A percentile compares a stretch with the other conserved stretches of the same genome.
Conservation (phyloP, 2,113 vertebrate species). For the Bubalus kerabau region DNA sequence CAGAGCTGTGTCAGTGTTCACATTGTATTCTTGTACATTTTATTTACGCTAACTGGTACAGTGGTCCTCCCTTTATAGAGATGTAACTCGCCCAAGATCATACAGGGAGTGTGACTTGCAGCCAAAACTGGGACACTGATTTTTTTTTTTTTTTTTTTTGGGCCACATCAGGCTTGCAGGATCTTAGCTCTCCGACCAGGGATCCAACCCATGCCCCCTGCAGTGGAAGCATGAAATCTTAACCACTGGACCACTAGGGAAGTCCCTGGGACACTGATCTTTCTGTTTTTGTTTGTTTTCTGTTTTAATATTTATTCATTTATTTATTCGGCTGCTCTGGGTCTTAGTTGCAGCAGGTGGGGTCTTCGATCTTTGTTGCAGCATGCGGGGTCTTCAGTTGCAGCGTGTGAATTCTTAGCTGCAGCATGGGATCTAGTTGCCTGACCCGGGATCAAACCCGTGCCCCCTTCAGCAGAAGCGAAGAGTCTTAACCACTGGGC, state of each 20-base stretch:
- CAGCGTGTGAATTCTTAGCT: neutral
- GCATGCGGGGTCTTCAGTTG: too few relatives aligned
- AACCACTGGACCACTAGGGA: neutral
- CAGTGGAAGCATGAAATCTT: neutral
- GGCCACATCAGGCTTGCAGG: neutral
- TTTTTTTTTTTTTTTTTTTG: neutral
- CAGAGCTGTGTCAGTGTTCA: neutral
- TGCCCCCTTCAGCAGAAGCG: neutral
- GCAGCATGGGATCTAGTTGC: neutral
- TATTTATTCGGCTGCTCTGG: neutral
- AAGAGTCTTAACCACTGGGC: neutral
- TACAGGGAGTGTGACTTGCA: neutral
- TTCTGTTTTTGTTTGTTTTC: neutral
- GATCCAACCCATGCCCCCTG: neutral
- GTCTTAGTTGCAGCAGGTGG: neutral
- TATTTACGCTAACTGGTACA: neutral
- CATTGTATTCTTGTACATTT: neutral
- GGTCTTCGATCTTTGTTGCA: too few relatives aligned
- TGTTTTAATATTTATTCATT: neutral
- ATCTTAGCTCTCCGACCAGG: neutral
- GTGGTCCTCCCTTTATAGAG: neutral
- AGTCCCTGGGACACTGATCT: neutral
- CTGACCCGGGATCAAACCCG: neutral
- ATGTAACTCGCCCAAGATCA: neutral
- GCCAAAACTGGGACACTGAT: neutral